Evolutionary conservation across 2,888 invertebrate genomes (phyloP), one percentile per base, ranked within the genome.

Genomic region (Anagyrus pseudococci): DNA sequence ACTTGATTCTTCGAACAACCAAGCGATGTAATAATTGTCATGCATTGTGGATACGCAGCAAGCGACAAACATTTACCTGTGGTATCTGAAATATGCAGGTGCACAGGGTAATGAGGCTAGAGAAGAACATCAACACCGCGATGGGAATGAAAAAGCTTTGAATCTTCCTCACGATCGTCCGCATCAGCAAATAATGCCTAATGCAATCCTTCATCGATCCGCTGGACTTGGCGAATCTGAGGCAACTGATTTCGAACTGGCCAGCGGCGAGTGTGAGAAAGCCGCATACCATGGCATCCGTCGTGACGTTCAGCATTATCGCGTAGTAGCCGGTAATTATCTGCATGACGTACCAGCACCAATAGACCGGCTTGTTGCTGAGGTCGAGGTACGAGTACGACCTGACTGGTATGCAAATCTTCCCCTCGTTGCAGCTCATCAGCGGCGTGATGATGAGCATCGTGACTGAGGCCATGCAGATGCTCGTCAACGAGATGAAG

Each of bases 31-130:
- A 20, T 19, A 25, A n/a, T 22, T 4, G 7, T 2, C n/a, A 15
- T 10, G 19, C 10, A 43, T 46, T 22, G 8, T 46, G 15, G 25
- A 22, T 37, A 19, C n/a, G n/a, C 6, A 22, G 10, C 19, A 20
- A 26, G 33, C 1, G 15, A 22, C 8, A 20, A 43, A 7, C 37
- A 4, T 19, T 64, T 26, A 62, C 65, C 58, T 58, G 44, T 40
- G 58, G 43, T 47, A 65, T 50, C 37, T 49, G 50, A 10, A 61
- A 61, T 4, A 65, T 40, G 7, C 49, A 49, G 2, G 58, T 46
- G 33, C 65, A 47, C 3, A 61, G 7, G 1, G 46, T 50, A n/a
- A 65, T 54, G 7, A 65, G 37, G 20, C 58, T 65, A 19, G 57
- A 60, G 19, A 49, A 53, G 7, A 64, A 65, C 13, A 58, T 20